Conservation (phyloP, 2,888 invertebrate genomes). For the Amphipyra berbera region DNA sequence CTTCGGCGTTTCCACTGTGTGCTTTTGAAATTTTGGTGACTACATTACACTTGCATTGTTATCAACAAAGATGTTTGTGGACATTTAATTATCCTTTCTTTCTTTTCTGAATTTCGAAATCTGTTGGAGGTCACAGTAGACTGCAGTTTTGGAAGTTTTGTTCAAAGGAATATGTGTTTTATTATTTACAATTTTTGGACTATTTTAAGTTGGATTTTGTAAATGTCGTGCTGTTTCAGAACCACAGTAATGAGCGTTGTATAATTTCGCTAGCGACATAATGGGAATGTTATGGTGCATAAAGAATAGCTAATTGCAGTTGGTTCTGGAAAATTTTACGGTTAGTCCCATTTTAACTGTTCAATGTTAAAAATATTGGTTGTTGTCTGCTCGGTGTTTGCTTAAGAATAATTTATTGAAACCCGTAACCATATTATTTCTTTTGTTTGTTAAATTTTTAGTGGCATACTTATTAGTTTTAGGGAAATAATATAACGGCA, state of each 20-base stretch:
- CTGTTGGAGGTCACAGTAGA: constrained; percentile 56
- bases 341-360: constrained; percentile 62
- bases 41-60: constrained; percentile 71
- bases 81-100: constrained; percentile 66
- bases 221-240: constrained; percentile 75
- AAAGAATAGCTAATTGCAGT: constrained; percentile 67
- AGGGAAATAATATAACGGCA: not conserved
- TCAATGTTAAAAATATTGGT: constrained; percentile 41
- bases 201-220: constrained; percentile 19
- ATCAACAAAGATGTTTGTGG: constrained; percentile 73
- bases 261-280: constrained; percentile 57
- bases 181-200: constrained; percentile 7
- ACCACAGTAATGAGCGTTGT: constrained; percentile 76
- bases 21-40: constrained; percentile 60
- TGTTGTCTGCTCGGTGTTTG: constrained; percentile 13
- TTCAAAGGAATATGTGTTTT: constrained; percentile 31
- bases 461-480: constrained; percentile 18
- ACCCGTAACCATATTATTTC: constrained; percentile 41
- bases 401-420: constrained; percentile 37
- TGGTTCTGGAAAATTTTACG: constrained; percentile 67
- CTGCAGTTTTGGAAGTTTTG: constrained; percentile 16
- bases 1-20: constrained; percentile 67
- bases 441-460: constrained; percentile 43
- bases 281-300: constrained; percentile 53
- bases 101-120: constrained; percentile 58